Evolutionary conservation across 2,888 invertebrate species (phyloP).

Genomic region (Pasiphila rectangulata): DNA sequence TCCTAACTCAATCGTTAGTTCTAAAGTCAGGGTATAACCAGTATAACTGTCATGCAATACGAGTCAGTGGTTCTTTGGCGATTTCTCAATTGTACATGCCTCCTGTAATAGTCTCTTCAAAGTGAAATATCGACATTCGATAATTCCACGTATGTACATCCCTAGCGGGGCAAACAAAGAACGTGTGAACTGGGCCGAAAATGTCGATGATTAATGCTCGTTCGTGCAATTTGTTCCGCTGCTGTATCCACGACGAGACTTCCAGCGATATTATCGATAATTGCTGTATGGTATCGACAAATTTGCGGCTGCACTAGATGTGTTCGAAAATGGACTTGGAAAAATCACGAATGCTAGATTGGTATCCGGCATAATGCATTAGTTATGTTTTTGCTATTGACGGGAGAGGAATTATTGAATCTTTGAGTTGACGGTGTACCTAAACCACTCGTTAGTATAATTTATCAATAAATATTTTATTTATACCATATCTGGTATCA

Average conservation of each 20-base stretch:
- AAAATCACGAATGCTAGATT: conserved; percentile 6
- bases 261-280: conserved; percentile 18
- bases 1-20: too few species aligned
- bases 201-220: conserved; percentile 32
- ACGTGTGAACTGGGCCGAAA: conserved; percentile 31
- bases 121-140: conserved; percentile 8
- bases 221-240: conserved; percentile 22
- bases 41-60: too few species aligned
- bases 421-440: neutral
- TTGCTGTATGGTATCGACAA: conserved; percentile 15
- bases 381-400: conserved; percentile 5
- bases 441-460: neutral
- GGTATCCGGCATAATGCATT: conserved; percentile 10
- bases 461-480: neutral
- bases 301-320: conserved; percentile 8
- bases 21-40: too few species aligned
- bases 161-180: conserved; percentile 27
- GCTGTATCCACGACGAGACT: conserved; percentile 21
- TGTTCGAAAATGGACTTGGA: conserved; percentile 5
- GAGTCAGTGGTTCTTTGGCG: neutral
- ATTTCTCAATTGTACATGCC: neutral
- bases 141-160: conserved; percentile 20
- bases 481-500: too few species aligned
- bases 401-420: neutral
- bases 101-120: neutral